Percentiles rank a stretch among this genome's conserved stretches.
Evolutionary conservation across 2,797 vertebrate genomes (phyloP).

Genomic region (Falco concolor): DNA sequence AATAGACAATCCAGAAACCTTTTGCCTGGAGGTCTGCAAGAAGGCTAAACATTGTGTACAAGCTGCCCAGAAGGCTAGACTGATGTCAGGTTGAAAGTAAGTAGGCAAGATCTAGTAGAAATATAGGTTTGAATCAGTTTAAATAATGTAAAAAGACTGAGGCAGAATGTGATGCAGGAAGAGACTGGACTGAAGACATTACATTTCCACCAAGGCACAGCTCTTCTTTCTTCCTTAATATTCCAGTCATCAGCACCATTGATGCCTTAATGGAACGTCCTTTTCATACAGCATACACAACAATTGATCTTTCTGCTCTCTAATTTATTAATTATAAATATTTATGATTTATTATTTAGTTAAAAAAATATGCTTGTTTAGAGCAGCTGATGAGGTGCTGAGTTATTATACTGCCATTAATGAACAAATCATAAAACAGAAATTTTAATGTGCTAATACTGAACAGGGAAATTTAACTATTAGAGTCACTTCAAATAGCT

Average conservation of each 20-base stretch:
- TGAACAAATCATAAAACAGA: slow-evolving; percentile 53
- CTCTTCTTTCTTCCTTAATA: slow-evolving; percentile 15
- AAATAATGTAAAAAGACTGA: background rate
- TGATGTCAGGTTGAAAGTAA: background rate
- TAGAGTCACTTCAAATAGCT: slow-evolving; percentile 38
- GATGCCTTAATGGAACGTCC: slow-evolving; percentile 43
- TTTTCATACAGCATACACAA: slow-evolving; percentile 27
- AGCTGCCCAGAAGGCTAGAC: background rate
- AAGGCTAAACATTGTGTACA: background rate
- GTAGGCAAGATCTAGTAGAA: background rate
- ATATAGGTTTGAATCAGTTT: background rate
- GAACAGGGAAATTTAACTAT: slow-evolving; percentile 26
- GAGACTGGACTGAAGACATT: background rate
- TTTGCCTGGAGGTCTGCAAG: background rate
- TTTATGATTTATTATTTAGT: slow-evolving; percentile 53
- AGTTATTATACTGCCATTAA: slow-evolving; percentile 58
- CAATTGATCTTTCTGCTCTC: slow-evolving; percentile 50
- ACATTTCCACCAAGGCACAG: background rate
- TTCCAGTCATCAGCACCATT: background rate
- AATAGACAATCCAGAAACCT: background rate
- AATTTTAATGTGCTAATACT: slow-evolving; percentile 51
- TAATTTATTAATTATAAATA: slow-evolving; percentile 67
- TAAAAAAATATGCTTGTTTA: slow-evolving; percentile 46
- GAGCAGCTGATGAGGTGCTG: slow-evolving; percentile 54
- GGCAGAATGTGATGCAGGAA: background rate